Evolutionary conservation across 1,140 invertebrate species (phyloP).

Genomic region (Hylyphantes graminicola): DNA sequence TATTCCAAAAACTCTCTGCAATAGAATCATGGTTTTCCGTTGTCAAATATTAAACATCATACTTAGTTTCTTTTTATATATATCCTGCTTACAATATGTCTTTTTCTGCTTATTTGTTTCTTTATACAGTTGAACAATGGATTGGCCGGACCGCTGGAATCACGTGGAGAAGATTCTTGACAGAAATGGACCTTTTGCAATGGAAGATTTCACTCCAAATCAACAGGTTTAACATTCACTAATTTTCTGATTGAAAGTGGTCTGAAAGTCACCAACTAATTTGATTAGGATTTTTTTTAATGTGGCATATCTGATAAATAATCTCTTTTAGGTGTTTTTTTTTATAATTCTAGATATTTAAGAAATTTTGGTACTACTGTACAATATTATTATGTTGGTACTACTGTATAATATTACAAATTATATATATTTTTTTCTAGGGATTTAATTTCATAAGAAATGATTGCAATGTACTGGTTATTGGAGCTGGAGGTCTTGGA

Average conservation of each 20-base stretch:
- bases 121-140: conserved; percentile 16
- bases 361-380: too few relatives aligned
- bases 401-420: too few relatives aligned
- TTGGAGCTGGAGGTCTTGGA: conserved; percentile 98
- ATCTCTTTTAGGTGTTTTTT: not conserved
- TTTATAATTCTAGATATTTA: not conserved
- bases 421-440: conserved; percentile 28
- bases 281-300: not conserved
- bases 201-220: conserved; percentile 89
- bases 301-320: not conserved
- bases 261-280: too few relatives aligned
- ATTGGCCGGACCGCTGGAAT: conserved; percentile 74
- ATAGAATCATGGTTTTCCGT: too few relatives aligned
- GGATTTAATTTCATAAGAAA: conserved; percentile 48
- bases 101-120: not conserved
- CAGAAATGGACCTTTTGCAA: conserved; percentile 91
- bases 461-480: conserved; percentile 80
- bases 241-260: not conserved
- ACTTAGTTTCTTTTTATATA: too few relatives aligned
- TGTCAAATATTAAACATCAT: too few relatives aligned
- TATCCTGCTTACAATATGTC: too few relatives aligned
- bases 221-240: conserved; percentile 71
- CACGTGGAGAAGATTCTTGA: conserved; percentile 89
- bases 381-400: too few relatives aligned
- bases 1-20: too few relatives aligned